Evolutionary conservation across 2,113 vertebrate genomes (phyloP).

Genomic region (Lynx canadensis): DNA sequence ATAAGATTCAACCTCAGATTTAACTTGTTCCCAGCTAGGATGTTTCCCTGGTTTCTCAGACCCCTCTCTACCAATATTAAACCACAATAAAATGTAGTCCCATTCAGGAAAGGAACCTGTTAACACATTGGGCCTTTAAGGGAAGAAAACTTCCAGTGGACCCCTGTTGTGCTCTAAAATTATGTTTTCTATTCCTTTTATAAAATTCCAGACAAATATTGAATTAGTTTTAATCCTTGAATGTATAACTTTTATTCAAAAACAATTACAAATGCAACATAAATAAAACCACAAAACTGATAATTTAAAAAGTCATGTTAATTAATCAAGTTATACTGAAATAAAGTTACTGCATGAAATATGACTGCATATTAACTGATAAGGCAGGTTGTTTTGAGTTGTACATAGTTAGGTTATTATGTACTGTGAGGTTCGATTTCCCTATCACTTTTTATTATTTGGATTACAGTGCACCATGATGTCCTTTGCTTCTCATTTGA

Average conservation of each 20-base stretch:
- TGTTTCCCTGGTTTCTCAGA: neutral
- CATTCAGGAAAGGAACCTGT: neutral
- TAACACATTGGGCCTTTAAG: slow-evolving; percentile 25
- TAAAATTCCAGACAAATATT: neutral
- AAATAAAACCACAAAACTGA: neutral
- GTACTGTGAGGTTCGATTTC: neutral
- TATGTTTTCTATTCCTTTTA: neutral
- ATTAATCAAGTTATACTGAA: slow-evolving; percentile 10
- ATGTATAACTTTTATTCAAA: neutral
- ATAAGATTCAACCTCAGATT: neutral
- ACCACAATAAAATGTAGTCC: neutral
- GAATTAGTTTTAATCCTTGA: neutral
- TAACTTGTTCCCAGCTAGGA: neutral
- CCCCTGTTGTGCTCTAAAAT: neutral
- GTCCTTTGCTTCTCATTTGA: neutral
- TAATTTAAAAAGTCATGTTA: neutral
- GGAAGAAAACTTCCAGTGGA: neutral
- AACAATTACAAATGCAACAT: neutral
- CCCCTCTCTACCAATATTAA: neutral
- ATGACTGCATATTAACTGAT: neutral
- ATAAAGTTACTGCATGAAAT: neutral
- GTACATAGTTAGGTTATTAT: neutral
- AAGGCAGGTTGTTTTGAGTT: neutral
- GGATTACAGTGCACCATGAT: neutral
- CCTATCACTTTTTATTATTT: neutral